Evolutionary conservation across 2,888 invertebrate genomes (phyloP).

Genomic region (Meteorus colon): DNA sequence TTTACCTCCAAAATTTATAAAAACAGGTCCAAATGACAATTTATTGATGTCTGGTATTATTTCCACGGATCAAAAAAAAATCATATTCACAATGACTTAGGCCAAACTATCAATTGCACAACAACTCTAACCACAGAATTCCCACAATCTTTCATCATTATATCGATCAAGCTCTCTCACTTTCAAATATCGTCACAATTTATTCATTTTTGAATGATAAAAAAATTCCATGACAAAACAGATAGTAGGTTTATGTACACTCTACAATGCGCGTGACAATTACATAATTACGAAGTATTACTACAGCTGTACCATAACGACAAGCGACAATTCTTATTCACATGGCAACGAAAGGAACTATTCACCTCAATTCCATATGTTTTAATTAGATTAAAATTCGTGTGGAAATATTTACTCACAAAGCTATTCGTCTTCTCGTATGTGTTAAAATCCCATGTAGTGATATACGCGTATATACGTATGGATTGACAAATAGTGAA

Average conservation of each 20-base stretch:
- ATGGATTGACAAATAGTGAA: neutral
- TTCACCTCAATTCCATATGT: neutral
- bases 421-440: neutral
- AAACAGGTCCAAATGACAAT: neutral
- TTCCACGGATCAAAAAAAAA: neutral
- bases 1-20: neutral
- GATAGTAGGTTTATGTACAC: neutral
- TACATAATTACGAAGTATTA: neutral
- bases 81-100: neutral
- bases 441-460: neutral
- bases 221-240: constrained; percentile 17
- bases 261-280: neutral
- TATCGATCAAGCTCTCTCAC: neutral
- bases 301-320: too few relatives aligned
- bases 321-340: too few relatives aligned
- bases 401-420: neutral
- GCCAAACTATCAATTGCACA: neutral
- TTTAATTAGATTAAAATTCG: neutral
- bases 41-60: neutral
- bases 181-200: neutral
- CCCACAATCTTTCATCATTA: neutral
- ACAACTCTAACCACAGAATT: neutral
- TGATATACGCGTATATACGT: neutral
- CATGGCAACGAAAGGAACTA: neutral
- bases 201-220: constrained; percentile 32